Evolutionary conservation across 2,797 vertebrate species (phyloP).

Genomic region (Perodicticus potto): DNA sequence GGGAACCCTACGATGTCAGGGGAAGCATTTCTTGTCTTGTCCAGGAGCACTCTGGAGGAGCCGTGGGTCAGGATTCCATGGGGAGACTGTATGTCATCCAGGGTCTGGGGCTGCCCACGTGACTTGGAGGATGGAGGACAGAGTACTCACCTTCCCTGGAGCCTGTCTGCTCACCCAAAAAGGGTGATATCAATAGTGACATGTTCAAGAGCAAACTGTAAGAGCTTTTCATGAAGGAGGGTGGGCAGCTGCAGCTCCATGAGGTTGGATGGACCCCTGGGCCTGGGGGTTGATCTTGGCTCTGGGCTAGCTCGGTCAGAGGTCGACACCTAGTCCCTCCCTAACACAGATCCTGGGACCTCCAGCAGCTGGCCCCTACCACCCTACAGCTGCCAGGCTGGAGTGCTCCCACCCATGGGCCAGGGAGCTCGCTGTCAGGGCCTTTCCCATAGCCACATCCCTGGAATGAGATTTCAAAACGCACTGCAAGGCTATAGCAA

Average conservation of each 20-base stretch:
- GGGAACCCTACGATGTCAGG: not conserved
- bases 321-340: not conserved
- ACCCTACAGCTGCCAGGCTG: not conserved
- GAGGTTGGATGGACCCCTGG: rapidly evolving
- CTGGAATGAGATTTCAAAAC: not conserved
- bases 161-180: not conserved
- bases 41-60: not conserved
- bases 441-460: not conserved
- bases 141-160: rapidly evolving
- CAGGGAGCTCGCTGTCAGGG: not conserved
- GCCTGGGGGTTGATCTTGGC: too few species aligned
- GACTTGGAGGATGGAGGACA: rapidly evolving
- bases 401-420: rapidly evolving
- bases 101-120: not conserved
- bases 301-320: not conserved
- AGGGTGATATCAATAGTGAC: not conserved
- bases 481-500: not conserved
- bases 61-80: rapidly evolving
- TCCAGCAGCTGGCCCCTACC: rapidly evolving
- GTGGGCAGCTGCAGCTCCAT: not conserved
- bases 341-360: not conserved
- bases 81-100: too few species aligned
- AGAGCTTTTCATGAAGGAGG: rapidly evolving
- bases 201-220: not conserved
- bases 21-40: too few species aligned